A percentile compares a stretch with the other conserved stretches of the same genome.
Evolutionary conservation across 1,140 invertebrate species (phyloP).

Genomic region (Luehdorfia chinensis): DNA sequence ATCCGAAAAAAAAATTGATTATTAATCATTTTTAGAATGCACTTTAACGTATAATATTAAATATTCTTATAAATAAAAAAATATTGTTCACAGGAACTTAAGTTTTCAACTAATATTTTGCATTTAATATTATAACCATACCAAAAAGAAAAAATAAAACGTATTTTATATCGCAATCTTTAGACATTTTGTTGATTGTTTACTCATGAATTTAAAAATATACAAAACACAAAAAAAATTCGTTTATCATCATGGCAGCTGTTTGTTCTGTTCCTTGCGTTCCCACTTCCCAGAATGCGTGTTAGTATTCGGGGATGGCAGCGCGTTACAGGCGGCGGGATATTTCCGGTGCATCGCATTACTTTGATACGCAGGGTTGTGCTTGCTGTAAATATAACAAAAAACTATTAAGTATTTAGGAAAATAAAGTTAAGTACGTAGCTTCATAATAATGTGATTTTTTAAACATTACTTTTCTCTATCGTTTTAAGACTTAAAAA

Average conservation of each 20-base stretch:
- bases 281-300: conserved; percentile 33
- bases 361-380: conserved; percentile 21
- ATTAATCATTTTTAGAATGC: too few relatives aligned
- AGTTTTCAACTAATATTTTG: too few relatives aligned
- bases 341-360: conserved; percentile 45
- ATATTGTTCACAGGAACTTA: too few relatives aligned
- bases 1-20: too few relatives aligned
- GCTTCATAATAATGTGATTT: too few relatives aligned
- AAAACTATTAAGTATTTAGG: too few relatives aligned
- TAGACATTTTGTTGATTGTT: background rate
- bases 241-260: conserved; percentile 8
- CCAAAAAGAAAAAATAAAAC: background rate
- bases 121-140: too few relatives aligned
- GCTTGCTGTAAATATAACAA: background rate
- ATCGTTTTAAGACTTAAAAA: too few relatives aligned
- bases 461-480: too few relatives aligned
- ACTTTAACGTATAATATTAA: too few relatives aligned
- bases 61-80: background rate
- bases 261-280: conserved; percentile 24
- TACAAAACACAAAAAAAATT: background rate
- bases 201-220: background rate
- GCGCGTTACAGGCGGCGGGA: conserved; percentile 31
- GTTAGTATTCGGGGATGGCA: conserved; percentile 21
- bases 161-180: conserved; percentile 4
- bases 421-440: too few relatives aligned